phyloP scores from a whole-genome alignment of 2,113 vertebrate species.

The Paramormyrops kingsleyae region DNA sequence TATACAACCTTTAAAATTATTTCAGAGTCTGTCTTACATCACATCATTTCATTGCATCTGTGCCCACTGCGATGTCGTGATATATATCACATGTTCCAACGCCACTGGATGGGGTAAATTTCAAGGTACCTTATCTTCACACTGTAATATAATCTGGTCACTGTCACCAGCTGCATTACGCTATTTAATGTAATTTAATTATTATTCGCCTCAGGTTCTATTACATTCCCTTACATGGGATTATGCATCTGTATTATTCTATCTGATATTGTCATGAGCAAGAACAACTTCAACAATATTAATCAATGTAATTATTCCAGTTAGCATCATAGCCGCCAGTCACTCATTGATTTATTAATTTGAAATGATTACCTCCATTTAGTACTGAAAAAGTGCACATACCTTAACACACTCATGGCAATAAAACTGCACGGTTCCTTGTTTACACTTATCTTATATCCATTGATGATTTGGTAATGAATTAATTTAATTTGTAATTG shows the following conservation, averaged over 20 bases:
- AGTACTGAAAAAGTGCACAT: background rate
- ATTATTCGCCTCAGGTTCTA: background rate
- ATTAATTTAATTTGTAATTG: background rate
- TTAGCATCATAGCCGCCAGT: background rate
- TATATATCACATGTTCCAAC: slow-evolving; percentile 19
- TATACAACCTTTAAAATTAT: background rate
- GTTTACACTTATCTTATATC: background rate
- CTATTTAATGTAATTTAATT: background rate
- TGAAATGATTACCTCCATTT: background rate
- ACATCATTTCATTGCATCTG: background rate
- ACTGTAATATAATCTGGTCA: background rate
- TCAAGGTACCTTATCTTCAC: background rate
- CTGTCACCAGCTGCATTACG: background rate
- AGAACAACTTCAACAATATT: background rate
- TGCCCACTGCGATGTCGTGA: background rate
- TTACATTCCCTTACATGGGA: background rate
- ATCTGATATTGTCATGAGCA: background rate
- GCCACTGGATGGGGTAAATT: background rate
- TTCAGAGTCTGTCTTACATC: background rate
- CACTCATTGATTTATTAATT: background rate
- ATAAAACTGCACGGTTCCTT: background rate
- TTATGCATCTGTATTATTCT: background rate
- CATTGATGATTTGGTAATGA: background rate
- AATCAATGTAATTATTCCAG: background rate
- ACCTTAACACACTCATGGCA: background rate